These are phyloP conservation scores for Bugulina stolonifera DNA, from an alignment of 2,888 invertebrate genomes.

Conservation along the genomic window DNA sequence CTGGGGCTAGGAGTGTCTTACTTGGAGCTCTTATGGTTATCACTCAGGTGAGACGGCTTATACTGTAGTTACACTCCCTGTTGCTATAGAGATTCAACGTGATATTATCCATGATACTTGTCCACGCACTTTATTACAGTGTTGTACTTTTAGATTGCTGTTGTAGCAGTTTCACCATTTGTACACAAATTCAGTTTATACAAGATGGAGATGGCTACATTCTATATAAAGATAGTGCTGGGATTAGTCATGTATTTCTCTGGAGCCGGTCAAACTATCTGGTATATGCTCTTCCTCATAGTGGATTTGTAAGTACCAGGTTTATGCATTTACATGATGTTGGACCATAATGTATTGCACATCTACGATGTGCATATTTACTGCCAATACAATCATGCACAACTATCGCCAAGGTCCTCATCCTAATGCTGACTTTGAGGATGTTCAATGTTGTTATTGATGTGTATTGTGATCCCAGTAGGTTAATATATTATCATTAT, in stretches of 20 bases:
- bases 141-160: not conserved
- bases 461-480: too few relatives aligned
- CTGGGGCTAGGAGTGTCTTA: constrained; percentile 35
- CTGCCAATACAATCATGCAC: too few relatives aligned
- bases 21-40: constrained; percentile 36
- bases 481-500: too few relatives aligned
- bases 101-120: not conserved
- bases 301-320: constrained; percentile 21
- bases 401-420: too few relatives aligned
- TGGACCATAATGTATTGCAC: too few relatives aligned
- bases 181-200: constrained; percentile 12
- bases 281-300: constrained; percentile 21
- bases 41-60: constrained; percentile 33
- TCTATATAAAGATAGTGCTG: constrained; percentile 27
- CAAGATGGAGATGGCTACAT: constrained; percentile 14
- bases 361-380: too few relatives aligned
- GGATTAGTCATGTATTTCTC: constrained; percentile 32
- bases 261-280: not conserved
- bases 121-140: too few relatives aligned
- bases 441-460: too few relatives aligned
- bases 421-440: too few relatives aligned
- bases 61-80: not conserved
- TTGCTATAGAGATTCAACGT: not conserved
- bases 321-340: too few relatives aligned
- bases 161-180: constrained; percentile 21